Conservation (phyloP, 2,888 invertebrate species). For the Prosopocoilus inquinatus region DNA sequence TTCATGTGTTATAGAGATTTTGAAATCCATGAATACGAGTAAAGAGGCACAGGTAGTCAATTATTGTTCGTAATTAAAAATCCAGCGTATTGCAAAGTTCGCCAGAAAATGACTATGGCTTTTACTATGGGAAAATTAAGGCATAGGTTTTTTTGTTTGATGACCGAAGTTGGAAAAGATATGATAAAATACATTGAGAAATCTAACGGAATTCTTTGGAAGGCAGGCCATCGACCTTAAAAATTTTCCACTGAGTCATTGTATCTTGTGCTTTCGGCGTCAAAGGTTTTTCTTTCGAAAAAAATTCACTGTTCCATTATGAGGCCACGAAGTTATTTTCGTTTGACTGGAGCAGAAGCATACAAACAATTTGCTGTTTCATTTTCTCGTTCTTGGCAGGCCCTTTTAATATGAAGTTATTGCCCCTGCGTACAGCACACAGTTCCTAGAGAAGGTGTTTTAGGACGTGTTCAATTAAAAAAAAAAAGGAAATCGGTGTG, state of each 20-base stretch:
- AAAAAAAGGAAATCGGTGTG: slow-evolving; percentile 31
- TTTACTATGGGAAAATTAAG: slow-evolving; percentile 58
- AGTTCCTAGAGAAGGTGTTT: slow-evolving; percentile 42
- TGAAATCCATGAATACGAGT: too few relatives aligned
- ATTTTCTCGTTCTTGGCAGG: slow-evolving; percentile 42
- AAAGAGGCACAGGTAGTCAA: slow-evolving; percentile 46
- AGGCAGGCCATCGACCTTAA: slow-evolving; percentile 43
- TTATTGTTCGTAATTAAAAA: slow-evolving; percentile 51
- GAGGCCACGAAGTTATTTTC: slow-evolving; percentile 44
- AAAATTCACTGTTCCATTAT: slow-evolving; percentile 44
- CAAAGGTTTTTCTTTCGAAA: slow-evolving; percentile 45
- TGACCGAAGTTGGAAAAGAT: slow-evolving; percentile 44
- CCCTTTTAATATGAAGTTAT: slow-evolving; percentile 40
- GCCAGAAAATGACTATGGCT: slow-evolving; percentile 55
- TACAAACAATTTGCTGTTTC: slow-evolving; percentile 40
- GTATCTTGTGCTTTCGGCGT: slow-evolving; percentile 52
- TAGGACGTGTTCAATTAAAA: slow-evolving; percentile 39
- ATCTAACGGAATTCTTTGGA: slow-evolving; percentile 27
- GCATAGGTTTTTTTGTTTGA: slow-evolving; percentile 53
- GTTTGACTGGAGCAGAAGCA: slow-evolving; percentile 35
- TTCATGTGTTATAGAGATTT: too few relatives aligned
- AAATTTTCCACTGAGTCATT: slow-evolving; percentile 53
- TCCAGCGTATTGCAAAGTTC: slow-evolving; percentile 55
- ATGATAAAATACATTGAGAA: slow-evolving; percentile 10
- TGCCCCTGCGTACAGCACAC: slow-evolving; percentile 39